Evolutionary conservation across 2,113 vertebrate species (phyloP).

Genomic region (Xyliphius kryptos): DNA sequence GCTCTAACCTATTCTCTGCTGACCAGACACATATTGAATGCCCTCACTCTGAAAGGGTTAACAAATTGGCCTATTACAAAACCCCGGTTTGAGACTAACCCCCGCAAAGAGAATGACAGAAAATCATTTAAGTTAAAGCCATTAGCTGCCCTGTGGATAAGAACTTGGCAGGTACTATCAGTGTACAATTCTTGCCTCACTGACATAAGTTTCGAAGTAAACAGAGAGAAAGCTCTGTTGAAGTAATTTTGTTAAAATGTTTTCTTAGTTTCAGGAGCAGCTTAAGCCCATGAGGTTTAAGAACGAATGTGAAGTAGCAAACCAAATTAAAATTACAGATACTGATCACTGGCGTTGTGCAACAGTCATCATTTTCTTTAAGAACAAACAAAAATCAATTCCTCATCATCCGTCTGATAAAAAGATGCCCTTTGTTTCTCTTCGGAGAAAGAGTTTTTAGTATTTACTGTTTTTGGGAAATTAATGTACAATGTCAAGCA

Average conservation of each 20-base stretch:
- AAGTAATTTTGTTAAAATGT: slow-evolving; percentile 32
- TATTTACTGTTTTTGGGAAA: slow-evolving; percentile 27
- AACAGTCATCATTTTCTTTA: slow-evolving; percentile 28
- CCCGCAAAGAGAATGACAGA: slow-evolving; percentile 46
- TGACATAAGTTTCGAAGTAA: slow-evolving; percentile 35
- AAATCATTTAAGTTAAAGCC: slow-evolving; percentile 51
- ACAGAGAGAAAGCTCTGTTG: slow-evolving; percentile 29
- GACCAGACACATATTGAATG: slow-evolving; percentile 43
- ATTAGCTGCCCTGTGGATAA: slow-evolving; percentile 45
- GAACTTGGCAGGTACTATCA: slow-evolving; percentile 48
- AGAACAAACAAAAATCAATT: slow-evolving; percentile 31
- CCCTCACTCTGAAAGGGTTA: slow-evolving; percentile 46
- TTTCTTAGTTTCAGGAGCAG: slow-evolving; percentile 15
- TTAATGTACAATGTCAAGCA: slow-evolving; percentile 35
- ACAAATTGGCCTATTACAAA: slow-evolving; percentile 48
- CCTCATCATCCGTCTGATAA: slow-evolving; percentile 37
- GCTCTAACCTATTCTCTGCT: slow-evolving; percentile 41
- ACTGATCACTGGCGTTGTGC: slow-evolving; percentile 14
- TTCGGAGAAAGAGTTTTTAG: slow-evolving; percentile 32
- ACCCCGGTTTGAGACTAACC: slow-evolving; percentile 42
- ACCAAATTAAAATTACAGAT: slow-evolving; percentile 30
- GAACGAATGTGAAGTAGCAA: slow-evolving; percentile 21
- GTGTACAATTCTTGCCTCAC: slow-evolving; percentile 37
- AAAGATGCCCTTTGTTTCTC: slow-evolving; percentile 32
- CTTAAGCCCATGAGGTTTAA: slow-evolving; percentile 31